Evolutionary conservation across 2,113 vertebrate genomes (phyloP).

Genomic region (Salvelinus sp.): DNA sequence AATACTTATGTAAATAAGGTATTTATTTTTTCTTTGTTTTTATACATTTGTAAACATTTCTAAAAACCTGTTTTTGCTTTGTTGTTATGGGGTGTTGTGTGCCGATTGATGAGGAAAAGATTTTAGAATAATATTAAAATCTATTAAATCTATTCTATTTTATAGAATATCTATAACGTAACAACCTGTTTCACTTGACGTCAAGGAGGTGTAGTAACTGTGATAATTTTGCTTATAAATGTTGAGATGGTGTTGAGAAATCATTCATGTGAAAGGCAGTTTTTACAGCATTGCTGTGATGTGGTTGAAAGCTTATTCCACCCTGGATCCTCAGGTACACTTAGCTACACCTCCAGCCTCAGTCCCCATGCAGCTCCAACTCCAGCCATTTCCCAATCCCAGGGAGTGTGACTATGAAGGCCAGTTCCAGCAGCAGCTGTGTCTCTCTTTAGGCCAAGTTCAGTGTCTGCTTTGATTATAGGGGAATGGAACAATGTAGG

Average conservation of each 20-base stretch:
- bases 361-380: slow-evolving; percentile 20
- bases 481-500: background rate
- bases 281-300: background rate
- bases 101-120: too few species aligned
- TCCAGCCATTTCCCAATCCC: slow-evolving; percentile 12
- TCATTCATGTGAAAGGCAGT: slow-evolving; percentile 36
- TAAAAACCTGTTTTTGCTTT: too few species aligned
- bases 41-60: too few species aligned
- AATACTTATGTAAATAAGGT: too few species aligned
- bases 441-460: background rate
- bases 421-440: background rate
- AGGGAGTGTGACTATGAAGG: background rate
- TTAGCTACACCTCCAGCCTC: background rate
- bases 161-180: too few species aligned
- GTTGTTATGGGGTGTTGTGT: too few species aligned
- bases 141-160: too few species aligned
- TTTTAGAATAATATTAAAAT: too few species aligned
- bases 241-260: slow-evolving; percentile 48
- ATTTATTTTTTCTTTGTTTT: too few species aligned
- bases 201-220: background rate
- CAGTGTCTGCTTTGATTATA: background rate
- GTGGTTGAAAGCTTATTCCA: slow-evolving; percentile 44
- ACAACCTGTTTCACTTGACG: too few species aligned
- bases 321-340: background rate
- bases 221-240: slow-evolving; percentile 20